Conservation (phyloP, 2,888 invertebrate species). For the Nematopogon swammerdamellus region DNA sequence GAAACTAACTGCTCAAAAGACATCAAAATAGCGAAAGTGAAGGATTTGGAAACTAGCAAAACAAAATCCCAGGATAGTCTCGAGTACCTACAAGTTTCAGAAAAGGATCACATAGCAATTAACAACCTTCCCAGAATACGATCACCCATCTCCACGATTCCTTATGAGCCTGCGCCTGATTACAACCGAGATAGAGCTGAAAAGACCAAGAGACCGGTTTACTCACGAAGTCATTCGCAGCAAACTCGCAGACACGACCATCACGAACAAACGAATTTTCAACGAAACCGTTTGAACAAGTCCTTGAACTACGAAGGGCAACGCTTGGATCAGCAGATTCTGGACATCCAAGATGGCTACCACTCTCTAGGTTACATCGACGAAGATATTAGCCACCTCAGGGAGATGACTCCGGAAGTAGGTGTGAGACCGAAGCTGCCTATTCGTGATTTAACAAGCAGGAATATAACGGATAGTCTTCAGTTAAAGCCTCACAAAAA, state of each 20-base stretch:
- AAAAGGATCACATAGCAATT: constrained; percentile 46
- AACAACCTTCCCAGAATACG: constrained; percentile 49
- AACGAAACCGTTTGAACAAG: constrained; percentile 48
- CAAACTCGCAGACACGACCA: not conserved
- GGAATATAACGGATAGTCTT: constrained; percentile 49
- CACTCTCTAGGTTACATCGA: constrained; percentile 47
- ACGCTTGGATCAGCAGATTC: constrained; percentile 45
- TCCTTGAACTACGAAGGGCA: constrained; percentile 48
- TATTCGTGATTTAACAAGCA: constrained; percentile 38
- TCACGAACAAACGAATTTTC: constrained; percentile 25
- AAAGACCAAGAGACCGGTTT: constrained; percentile 33
- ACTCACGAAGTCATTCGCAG: constrained; percentile 36
- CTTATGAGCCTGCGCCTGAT: constrained; percentile 28
- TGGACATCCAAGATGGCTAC: constrained; percentile 47
- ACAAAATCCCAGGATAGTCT: constrained; percentile 41
- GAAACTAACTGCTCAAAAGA: constrained; percentile 36
- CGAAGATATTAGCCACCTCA: constrained; percentile 25
- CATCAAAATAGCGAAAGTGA: constrained; percentile 45
- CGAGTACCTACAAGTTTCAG: constrained; percentile 41
- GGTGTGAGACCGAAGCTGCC: constrained; percentile 14
- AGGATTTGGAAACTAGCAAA: constrained; percentile 45
- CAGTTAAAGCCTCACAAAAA: constrained; percentile 46
- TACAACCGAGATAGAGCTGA: constrained; percentile 17
- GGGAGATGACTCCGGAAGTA: constrained; percentile 19
- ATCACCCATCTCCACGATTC: constrained; percentile 45